Conservation (phyloP, 64 coral and sea anemone genomes). For the Catalaphyllia jardinei region DNA sequence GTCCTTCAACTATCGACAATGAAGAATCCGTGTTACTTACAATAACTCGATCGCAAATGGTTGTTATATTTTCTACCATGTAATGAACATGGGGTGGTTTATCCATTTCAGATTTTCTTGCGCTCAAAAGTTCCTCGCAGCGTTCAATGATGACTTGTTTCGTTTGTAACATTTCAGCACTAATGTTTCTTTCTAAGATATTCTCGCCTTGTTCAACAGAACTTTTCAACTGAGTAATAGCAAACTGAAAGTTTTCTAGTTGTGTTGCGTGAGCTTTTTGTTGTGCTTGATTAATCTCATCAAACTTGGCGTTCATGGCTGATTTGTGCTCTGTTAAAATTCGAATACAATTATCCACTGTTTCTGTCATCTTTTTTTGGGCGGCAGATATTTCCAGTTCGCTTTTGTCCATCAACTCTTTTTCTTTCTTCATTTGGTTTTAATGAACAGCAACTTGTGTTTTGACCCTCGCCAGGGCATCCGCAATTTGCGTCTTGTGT, state of each 20-base stretch:
- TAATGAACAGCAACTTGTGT: background rate
- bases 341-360: background rate
- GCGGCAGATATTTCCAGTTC: background rate
- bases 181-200: background rate
- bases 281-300: conserved; percentile 19
- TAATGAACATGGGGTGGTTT: background rate
- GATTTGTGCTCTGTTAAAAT: background rate
- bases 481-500: background rate
- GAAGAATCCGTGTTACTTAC: background rate
- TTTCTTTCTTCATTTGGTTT: conserved; percentile 12
- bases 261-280: conserved; percentile 11
- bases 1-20: background rate
- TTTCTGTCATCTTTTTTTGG: background rate
- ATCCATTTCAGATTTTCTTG: background rate
- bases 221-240: background rate
- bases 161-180: background rate
- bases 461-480: background rate
- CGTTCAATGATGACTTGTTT: background rate
- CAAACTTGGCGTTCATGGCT: background rate
- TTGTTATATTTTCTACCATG: background rate
- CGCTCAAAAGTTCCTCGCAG: background rate
- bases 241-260: conserved; percentile 4
- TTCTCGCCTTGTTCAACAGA: background rate
- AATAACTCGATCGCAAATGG: background rate
- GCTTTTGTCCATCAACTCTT: background rate